Base-by-base conservation (phyloP, 2,113 vertebrate species). In the Psittacara wagleri region DNA sequence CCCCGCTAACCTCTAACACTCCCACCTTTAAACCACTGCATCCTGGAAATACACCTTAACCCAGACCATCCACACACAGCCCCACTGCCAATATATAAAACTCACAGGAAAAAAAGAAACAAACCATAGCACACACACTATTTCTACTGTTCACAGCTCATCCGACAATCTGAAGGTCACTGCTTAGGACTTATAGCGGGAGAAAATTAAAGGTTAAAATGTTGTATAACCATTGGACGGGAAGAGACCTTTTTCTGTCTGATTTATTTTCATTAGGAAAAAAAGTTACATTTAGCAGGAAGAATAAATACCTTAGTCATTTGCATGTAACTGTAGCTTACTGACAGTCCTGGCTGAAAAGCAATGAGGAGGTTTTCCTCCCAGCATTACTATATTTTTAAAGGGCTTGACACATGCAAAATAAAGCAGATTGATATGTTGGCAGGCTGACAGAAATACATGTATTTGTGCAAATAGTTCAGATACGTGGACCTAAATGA, bases 401-500 rank as follows among this genome's bases (percentile, higher is more conserved):
- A 81, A 81, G 31, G 25, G 13, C 18, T 44, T 39, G 11, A 52
- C 31, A 48, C 4, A 9, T 7, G 25, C 29, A 35, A 46, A 86
- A 63, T 13, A 76, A 72, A 54, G 31, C 37, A 85, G 16, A 13
- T 8, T 88, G 57, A 6, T 41, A 20, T 0, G 2, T 2, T 37
- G 19, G 22, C 10, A 68, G 35, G 48, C 7, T 17, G n/a, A 33
- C 7, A 52, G 64, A 77, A 69, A 57, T 13, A 18, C 19, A 68
- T 15, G 18, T 22, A 63, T 63, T 54, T 35, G 46, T 52, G 19
- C 31, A 43, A 82, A 57, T 9, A 79, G 9, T 39, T 72, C 25
- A 76, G 62, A 27, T 19, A 44, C 1, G 1, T 0, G 0, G 24
- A 10, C 18, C 28, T 59, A n/a, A 79, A 67, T 43, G 33, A 6